phyloP scores from a whole-genome alignment of 2,113 vertebrate genomes.

The Paradisaea rubra region DNA sequence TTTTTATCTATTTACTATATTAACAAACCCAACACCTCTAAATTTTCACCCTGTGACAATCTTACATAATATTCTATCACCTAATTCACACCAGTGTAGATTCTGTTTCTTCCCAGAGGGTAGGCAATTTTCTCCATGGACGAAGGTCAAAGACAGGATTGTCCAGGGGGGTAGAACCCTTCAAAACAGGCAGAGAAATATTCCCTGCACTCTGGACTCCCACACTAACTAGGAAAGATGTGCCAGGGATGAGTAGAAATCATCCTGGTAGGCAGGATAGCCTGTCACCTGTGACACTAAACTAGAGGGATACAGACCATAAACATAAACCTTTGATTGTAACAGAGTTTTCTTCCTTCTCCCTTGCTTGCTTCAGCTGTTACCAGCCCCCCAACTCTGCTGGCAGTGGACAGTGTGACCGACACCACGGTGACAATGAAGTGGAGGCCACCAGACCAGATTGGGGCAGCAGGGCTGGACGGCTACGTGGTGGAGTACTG shows the following conservation, averaged over 20 bases:
- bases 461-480: slow-evolving; percentile 92
- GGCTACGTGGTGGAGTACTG: slow-evolving; percentile 95
- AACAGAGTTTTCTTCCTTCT: background rate
- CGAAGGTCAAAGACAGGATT: too few species aligned
- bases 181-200: too few species aligned
- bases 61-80: too few species aligned
- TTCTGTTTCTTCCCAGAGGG: too few species aligned
- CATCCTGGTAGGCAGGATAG: background rate
- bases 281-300: background rate
- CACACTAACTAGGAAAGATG: background rate
- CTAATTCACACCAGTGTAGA: too few species aligned
- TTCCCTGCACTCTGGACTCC: too few species aligned
- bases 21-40: too few species aligned
- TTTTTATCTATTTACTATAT: too few species aligned
- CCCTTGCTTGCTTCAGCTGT: slow-evolving; percentile 74
- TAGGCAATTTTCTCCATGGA: too few species aligned
- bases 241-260: background rate
- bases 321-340: background rate
- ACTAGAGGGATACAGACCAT: background rate
- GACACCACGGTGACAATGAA: slow-evolving; percentile 90
- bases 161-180: too few species aligned
- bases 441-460: slow-evolving; percentile 95
- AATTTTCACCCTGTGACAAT: too few species aligned
- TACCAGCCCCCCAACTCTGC: slow-evolving; percentile 92
- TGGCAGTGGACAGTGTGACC: slow-evolving; percentile 89